phyloP scores from a whole-genome alignment of 2,888 invertebrate genomes.

The Nomada lathburiana region DNA sequence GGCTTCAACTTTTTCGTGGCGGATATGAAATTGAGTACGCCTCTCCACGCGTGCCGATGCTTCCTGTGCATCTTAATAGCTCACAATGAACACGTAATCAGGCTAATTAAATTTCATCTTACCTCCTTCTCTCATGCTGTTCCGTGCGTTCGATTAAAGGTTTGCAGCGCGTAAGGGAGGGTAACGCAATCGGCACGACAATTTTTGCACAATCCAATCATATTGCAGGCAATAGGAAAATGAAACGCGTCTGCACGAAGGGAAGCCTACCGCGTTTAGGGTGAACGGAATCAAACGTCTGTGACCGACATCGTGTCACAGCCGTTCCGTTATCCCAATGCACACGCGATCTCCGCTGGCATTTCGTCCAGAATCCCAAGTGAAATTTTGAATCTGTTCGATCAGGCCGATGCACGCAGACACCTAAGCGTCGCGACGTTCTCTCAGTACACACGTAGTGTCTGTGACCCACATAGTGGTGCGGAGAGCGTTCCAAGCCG shows the following conservation, averaged over 20 bases:
- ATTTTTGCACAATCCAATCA: too few species aligned
- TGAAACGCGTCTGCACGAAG: too few species aligned
- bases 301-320: constrained; percentile 3
- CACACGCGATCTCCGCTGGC: background rate
- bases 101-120: constrained; percentile 2
- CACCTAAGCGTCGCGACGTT: background rate
- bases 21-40: constrained; percentile 44
- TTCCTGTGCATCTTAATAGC: constrained; percentile 49
- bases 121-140: background rate
- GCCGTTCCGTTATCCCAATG: constrained; percentile 3
- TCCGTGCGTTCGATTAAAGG: too few species aligned
- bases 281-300: background rate
- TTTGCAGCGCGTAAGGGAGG: background rate
- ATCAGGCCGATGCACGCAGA: constrained; percentile 17
- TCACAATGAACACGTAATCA: constrained; percentile 48
- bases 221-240: too few species aligned
- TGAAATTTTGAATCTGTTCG: constrained; percentile 41
- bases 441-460: constrained; percentile 2
- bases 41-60: constrained; percentile 20
- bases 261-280: too few species aligned
- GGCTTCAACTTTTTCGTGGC: constrained; percentile 14
- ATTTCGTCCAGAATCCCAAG: constrained; percentile 32
- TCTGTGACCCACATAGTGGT: constrained; percentile 70
- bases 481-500: constrained; percentile 56
- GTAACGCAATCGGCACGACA: too few species aligned